A percentile compares a stretch with the other conserved stretches of the same genome.
Conservation (phyloP, 2,113 vertebrate genomes). For the Patagioenas fasciata region DNA sequence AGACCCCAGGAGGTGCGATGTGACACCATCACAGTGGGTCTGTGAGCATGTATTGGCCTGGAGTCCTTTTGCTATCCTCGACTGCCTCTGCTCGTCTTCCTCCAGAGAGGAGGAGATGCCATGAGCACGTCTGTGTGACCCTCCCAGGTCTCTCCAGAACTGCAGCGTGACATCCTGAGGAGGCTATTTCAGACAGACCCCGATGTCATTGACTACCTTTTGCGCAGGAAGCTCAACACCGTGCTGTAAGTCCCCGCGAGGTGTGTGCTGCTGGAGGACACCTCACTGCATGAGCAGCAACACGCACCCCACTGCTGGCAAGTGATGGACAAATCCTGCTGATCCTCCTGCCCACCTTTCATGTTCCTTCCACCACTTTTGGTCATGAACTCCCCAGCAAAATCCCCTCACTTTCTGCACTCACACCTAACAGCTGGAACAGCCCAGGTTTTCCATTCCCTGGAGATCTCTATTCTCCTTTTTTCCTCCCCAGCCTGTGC, state of each 20-base stretch:
- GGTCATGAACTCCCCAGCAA: neutral
- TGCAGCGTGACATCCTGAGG: slow-evolving; percentile 86
- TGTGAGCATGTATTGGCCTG: rapidly evolving
- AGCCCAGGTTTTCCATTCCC: neutral
- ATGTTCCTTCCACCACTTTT: rapidly evolving
- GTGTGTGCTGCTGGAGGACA: neutral
- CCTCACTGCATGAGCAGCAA: rapidly evolving
- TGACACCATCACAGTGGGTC: rapidly evolving
- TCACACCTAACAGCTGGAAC: neutral
- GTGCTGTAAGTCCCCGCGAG: neutral
- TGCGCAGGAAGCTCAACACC: slow-evolving; percentile 76
- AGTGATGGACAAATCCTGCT: neutral
- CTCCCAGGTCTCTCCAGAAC: slow-evolving; percentile 85
- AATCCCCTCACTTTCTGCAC: neutral
- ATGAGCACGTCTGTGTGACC: rapidly evolving
- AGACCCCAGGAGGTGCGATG: neutral
- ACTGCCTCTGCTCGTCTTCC: neutral
- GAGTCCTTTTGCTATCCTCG: neutral
- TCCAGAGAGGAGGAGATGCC: neutral
- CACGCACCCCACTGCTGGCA: rapidly evolving
- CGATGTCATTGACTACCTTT: slow-evolving; percentile 89
- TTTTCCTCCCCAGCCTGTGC: neutral
- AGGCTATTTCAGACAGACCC: slow-evolving; percentile 91
- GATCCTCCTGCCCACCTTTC: rapidly evolving
- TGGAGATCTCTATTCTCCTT: neutral